Evolutionary conservation across 2,113 vertebrate species (phyloP), one percentile per base, ranked within the genome.

Genomic region (Sander lucioperca): DNA sequence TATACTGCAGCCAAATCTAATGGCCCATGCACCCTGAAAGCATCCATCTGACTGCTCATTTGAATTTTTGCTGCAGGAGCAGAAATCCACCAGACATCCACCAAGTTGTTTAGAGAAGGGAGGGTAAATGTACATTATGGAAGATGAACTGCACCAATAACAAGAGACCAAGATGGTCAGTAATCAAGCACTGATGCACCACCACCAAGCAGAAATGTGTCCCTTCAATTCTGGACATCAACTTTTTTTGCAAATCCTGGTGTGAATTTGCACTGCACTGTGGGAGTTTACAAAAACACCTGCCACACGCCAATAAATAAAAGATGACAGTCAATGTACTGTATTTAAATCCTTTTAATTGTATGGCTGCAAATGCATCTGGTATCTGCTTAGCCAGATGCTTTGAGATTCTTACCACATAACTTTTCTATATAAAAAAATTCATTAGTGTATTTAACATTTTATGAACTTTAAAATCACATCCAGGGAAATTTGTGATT

Each of bases 21-120:
- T 18, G 81, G 30, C 33, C 10, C 18, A 0, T 67, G 19, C 25
- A 39, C 50, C 70, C 71, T 0, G 3, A 61, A 43, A 63, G 64
- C 56, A 67, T 82, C 64, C 57, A 27, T 74, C 25, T 23, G 21
- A 23, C 58, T 39, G 63, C 53, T 16, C 12, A 19, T 68, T 81
- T 68, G n/a, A 74, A n/a, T 33, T 48, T 48, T 56, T 16, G 15
- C 57, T 64, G 65, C 58, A 51, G 19, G 50, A 64, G n/a, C 39
- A 70, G 67, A 51, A 30, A 59, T 15, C 19, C 39, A 12, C 16
- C 62, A 53, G 33, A 45, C n/a, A 61, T 21, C 47, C 18, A n/a
- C 30, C 10, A 5, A 10, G 56, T n/a, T 56, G 47, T 68, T 77
- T 36, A 21, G 19, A 54, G 39, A 63, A 25, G 6, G 13, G 21